Conservation (phyloP, 2,797 vertebrate species). For the Anguilla pacifica region DNA sequence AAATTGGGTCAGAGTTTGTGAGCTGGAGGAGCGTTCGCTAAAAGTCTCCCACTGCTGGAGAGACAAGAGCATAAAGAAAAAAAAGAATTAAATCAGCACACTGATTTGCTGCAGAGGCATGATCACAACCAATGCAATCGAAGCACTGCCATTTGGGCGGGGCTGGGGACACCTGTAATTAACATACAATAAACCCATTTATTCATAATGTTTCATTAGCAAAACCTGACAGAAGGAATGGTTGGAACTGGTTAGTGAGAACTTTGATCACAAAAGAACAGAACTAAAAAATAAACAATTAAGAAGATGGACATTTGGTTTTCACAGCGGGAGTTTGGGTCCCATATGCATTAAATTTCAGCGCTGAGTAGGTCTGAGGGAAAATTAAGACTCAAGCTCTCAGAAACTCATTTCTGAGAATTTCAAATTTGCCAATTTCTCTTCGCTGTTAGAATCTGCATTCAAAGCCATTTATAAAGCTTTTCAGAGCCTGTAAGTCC, state of each 20-base stretch:
- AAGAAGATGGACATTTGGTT: not conserved
- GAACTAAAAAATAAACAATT: not conserved
- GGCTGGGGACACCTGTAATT: not conserved
- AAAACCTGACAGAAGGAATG: conserved; percentile 26
- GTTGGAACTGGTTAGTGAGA: conserved; percentile 41
- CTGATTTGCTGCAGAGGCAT: conserved; percentile 18
- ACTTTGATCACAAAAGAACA: not conserved
- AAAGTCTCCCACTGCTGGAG: conserved; percentile 99
- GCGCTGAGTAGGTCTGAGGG: not conserved
- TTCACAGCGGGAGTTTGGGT: not conserved
- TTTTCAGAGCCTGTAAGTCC: not conserved
- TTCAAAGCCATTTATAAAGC: not conserved
- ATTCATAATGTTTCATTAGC: conserved; percentile 31
- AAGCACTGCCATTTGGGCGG: not conserved
- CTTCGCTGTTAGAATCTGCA: not conserved
- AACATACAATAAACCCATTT: conserved; percentile 19
- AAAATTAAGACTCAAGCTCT: not conserved
- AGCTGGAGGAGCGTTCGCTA: conserved; percentile 99
- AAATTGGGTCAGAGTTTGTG: conserved; percentile 99
- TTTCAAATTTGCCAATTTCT: not conserved
- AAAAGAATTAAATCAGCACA: conserved; percentile 68
- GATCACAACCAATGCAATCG: not conserved
- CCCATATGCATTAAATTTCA: not conserved
- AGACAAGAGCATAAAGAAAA: conserved; percentile 84
- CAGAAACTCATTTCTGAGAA: not conserved